Conservation (phyloP, 2,797 vertebrate genomes). For the Neomorphus geoffroyi region DNA sequence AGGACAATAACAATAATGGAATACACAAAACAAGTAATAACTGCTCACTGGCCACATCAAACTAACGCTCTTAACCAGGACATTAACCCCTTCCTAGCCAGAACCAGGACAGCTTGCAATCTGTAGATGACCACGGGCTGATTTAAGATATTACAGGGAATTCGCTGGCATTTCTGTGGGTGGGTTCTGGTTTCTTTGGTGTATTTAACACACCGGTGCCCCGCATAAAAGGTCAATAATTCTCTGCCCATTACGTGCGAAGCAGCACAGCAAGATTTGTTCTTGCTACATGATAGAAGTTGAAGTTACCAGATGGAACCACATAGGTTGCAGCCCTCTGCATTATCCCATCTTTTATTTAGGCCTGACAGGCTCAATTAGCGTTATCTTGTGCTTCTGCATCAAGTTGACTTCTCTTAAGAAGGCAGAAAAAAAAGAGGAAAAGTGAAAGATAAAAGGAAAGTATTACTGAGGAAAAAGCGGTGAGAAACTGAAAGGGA, state of each 20-base stretch:
- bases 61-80: too few species aligned
- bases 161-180: background rate
- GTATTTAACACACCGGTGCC: background rate
- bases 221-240: constrained; percentile 21
- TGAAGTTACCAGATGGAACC: constrained; percentile 47
- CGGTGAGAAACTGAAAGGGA: background rate
- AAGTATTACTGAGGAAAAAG: background rate
- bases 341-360: constrained; percentile 53
- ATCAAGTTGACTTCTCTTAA: constrained; percentile 10
- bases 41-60: too few species aligned
- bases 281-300: constrained; percentile 16
- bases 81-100: too few species aligned
- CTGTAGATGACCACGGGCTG: background rate
- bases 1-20: too few species aligned
- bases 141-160: background rate
- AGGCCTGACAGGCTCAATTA: constrained; percentile 65
- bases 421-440: constrained; percentile 10
- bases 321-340: background rate
- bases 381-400: constrained; percentile 38
- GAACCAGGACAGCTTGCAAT: background rate
- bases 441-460: background rate
- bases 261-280: background rate
- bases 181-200: background rate
- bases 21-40: too few species aligned
- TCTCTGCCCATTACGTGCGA: background rate